Conservation (phyloP, 2,797 vertebrate genomes). For the Crax fasciolata region DNA sequence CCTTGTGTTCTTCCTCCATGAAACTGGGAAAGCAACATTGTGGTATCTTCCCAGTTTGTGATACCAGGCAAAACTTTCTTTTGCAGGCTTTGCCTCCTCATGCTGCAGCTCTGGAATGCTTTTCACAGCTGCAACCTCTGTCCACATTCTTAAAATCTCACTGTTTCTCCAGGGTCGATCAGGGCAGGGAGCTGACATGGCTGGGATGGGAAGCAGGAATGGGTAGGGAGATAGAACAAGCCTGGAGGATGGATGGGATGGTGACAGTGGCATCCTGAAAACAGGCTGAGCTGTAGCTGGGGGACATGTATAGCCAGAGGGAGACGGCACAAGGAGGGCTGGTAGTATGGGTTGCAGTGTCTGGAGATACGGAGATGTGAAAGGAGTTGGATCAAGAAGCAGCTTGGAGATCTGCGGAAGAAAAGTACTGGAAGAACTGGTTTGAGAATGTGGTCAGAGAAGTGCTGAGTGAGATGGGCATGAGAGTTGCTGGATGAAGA, state of each 20-base stretch:
- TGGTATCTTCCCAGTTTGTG: not conserved
- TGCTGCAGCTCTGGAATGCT: not conserved
- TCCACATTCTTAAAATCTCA: not conserved
- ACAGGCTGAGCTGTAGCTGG: not conserved
- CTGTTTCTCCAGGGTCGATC: not conserved
- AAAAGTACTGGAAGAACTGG: not conserved
- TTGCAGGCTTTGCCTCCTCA: not conserved
- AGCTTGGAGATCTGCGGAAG: not conserved
- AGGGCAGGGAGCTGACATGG: not conserved
- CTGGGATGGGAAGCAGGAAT: not conserved
- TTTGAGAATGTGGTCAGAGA: not conserved
- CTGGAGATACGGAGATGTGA: not conserved
- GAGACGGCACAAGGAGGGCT: not conserved
- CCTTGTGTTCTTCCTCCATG: accelerated
- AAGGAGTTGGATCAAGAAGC: not conserved
- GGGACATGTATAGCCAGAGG: too few relatives aligned
- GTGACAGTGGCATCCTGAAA: not conserved
- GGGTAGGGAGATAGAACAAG: not conserved
- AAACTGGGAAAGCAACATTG: not conserved
- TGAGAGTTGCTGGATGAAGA: not conserved
- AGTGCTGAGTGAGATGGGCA: not conserved
- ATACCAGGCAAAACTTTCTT: not conserved
- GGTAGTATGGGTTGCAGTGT: not conserved
- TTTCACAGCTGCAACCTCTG: not conserved
- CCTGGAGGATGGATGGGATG: not conserved